Base-by-base conservation (phyloP, 2,113 vertebrate genomes). In the Ochotona curzoniae region DNA sequence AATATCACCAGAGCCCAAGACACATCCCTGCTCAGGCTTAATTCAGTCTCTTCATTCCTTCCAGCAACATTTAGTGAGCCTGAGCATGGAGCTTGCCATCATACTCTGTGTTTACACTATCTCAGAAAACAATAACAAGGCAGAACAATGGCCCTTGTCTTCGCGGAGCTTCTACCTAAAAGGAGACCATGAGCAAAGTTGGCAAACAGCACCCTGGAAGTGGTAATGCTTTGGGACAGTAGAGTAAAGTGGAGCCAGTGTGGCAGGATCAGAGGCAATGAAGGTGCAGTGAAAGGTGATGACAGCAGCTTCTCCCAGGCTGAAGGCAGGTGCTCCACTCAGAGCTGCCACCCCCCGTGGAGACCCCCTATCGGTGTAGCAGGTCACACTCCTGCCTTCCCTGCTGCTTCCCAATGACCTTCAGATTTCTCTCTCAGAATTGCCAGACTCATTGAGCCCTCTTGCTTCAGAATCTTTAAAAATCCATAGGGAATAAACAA, bases 291-390 rank as follows among this genome's bases (percentile, higher is more conserved):
- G n/a, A 30, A 32, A 25, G 3, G 14, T 64, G n/a, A 18, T 14
- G 20, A 25, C 7, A 4, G 30, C 0, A n/a, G 23, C 5, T 35
- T 28, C 0, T 7, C 1, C 1, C 38, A 44, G 38, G 38, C 38
- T 44, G 38, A 44, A 44, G 38, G 38, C 38, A 44, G 38, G 38
- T 3, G 38, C 38, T 44, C 4, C 38, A 44, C n/a, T n/a, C 26
- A 47, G 44, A 57, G 54, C 12, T 18, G 18, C 14, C 54, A 57
- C 14, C 54, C 54, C 54, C 54, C 1, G 17, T 2, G 54, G 14
- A 57, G 54, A 57, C 54, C 30, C 51, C 20, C 20, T n/a, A 30
- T 44, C 38, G 38, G 4, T 6, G 38, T 44, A 44, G 38, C 38
- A 44, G 38, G 38, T 44, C 38, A 44, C 38, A 44, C 38, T 44